Evolutionary conservation across 2,113 vertebrate genomes (phyloP), one percentile per base, ranked within the genome.

Genomic region (Carassius carassius): DNA sequence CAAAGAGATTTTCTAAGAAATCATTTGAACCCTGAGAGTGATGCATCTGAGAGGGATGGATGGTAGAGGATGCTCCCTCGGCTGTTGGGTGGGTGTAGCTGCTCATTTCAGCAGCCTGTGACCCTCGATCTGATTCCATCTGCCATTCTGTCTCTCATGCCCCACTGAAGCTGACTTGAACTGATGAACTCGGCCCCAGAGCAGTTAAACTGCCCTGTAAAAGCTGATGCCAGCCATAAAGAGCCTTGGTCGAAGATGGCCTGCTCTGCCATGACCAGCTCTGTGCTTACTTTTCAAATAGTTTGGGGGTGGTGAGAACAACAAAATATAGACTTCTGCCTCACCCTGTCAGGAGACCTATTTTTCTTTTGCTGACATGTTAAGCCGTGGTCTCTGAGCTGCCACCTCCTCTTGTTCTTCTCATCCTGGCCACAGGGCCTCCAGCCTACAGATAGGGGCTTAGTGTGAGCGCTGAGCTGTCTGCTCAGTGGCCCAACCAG

Each of bases 131-230:
- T 47, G 84, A 77, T 82, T 47, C 79, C 73, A 82, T 87, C 78
- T 84, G 78, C 72, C 72, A 85, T 81, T 67, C 65, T 79, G 79
- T 82, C 56, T 85, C 69, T 78, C 83, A 87, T n/a, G 81, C 56
- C 37, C 74, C 23, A 44, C 82, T 65, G 32, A 77, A 79, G 79
- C 67, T 8, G 70, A 29, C 32, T 14, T 69, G 35, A 81, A 76
- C 32, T 62, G 25, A 47, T 78, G 78, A 85, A 81, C 69, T 32
- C 11, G 1, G 75, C 29, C 83, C 47, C 78, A 82, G n/a, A 78
- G 62, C 79, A 72, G 63, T 85, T 49, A 82, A 78, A 44, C 54
- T 17, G 25, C 35, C 72, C 49, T 23, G 65, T 51, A 56, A 82
- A 51, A 82, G 5, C 37, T 58, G 56, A 56, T 49, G 47, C 78